These are phyloP conservation scores for Drosophila pachea DNA, from an alignment of 1,140 invertebrate species.

Conservation along the genomic window DNA sequence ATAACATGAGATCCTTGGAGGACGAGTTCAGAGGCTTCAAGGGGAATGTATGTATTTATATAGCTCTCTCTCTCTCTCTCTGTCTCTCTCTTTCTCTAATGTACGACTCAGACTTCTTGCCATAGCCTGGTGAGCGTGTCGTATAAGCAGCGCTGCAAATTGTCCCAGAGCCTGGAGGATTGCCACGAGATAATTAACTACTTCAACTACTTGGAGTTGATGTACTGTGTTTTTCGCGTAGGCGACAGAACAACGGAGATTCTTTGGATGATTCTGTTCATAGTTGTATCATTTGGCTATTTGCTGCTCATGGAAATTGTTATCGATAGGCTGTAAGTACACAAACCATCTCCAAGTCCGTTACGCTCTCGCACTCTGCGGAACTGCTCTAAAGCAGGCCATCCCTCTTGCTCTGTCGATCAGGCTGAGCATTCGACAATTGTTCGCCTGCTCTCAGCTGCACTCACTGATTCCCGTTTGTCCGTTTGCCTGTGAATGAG, in stretches of 20 bases:
- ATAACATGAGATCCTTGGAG: not conserved
- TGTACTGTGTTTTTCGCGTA: conserved; percentile 45
- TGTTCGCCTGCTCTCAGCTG: no score
- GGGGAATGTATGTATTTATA: conserved; percentile 16
- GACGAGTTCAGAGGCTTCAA: conserved; percentile 25
- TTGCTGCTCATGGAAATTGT: conserved; percentile 24
- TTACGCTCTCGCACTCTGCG: not conserved
- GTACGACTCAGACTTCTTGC: conserved; percentile 30
- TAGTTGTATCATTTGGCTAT: not conserved
- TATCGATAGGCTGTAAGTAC: conserved; percentile 44
- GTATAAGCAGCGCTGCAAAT: conserved; percentile 27
- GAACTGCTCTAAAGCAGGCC: no score
- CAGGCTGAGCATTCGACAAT: no score
- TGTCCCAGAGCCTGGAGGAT: conserved; percentile 20
- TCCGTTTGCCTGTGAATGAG: no score
- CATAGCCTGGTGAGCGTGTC: conserved; percentile 27
- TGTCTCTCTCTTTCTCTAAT: not conserved
- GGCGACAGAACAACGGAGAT: conserved; percentile 1
- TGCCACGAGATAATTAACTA: conserved; percentile 22
- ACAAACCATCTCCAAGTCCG: not conserved
- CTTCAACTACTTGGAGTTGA: conserved; percentile 53
- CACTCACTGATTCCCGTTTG: no score
- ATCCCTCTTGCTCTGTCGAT: no score
- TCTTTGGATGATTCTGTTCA: not conserved
- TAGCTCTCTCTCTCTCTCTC: not conserved